Evolutionary conservation across 2,888 invertebrate genomes (phyloP).

Genomic region (Oxyteleia sp.): DNA sequence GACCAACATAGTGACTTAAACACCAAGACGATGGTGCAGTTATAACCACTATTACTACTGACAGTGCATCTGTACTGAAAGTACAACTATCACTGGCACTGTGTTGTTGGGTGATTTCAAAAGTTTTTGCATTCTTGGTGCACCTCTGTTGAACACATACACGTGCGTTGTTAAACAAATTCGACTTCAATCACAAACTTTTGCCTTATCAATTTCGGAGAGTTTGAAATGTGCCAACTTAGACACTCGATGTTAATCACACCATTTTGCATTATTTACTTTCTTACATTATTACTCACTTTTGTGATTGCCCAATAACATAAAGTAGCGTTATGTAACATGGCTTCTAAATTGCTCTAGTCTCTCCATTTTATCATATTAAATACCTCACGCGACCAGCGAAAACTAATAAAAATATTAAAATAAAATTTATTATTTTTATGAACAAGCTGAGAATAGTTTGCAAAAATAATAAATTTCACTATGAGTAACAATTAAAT

Average conservation of each 20-base stretch:
- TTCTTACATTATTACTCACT: constrained; percentile 17
- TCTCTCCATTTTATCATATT: background rate
- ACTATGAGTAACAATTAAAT: too few species aligned
- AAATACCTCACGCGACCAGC: too few species aligned
- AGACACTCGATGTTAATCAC: constrained; percentile 21
- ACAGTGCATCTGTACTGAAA: constrained; percentile 55
- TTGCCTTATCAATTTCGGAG: constrained; percentile 43
- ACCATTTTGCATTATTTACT: constrained; percentile 10
- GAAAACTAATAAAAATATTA: too few species aligned
- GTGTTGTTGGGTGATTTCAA: constrained; percentile 54
- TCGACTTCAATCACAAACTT: constrained; percentile 17
- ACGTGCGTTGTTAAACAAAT: constrained; percentile 23
- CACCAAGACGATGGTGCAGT: constrained; percentile 9
- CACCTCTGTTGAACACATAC: constrained; percentile 6
- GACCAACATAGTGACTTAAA: constrained; percentile 81
- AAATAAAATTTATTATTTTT: too few species aligned
- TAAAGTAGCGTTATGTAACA: constrained; percentile 10
- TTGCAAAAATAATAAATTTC: too few species aligned
- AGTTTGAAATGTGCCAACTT: constrained; percentile 50
- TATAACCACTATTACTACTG: constrained; percentile 32
- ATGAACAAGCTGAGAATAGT: too few species aligned
- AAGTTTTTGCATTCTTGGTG: constrained; percentile 27
- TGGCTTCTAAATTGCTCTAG: background rate
- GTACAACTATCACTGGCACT: constrained; percentile 51
- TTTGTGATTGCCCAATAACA: constrained; percentile 27